These are phyloP conservation scores for Nasonia oneida DNA, from an alignment of 2,888 invertebrate genomes.

Conservation along the genomic window DNA sequence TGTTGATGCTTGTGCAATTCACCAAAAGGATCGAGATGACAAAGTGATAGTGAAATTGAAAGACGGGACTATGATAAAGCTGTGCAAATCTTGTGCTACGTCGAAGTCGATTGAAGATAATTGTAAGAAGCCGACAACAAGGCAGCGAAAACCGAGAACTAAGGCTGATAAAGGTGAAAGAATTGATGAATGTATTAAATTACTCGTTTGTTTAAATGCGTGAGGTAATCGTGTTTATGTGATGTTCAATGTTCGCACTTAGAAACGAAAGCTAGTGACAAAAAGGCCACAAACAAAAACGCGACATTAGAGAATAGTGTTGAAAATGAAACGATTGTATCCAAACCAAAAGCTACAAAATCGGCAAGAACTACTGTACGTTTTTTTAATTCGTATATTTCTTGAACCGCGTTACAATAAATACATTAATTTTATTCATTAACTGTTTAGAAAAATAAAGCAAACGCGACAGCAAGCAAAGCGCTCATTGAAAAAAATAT, in stretches of 20 bases:
- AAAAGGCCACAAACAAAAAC: background rate
- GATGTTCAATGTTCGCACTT: background rate
- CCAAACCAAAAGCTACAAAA: background rate
- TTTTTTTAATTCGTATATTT: background rate
- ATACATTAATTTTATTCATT: background rate
- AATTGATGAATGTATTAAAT: background rate
- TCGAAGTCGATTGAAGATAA: background rate
- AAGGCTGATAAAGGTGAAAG: background rate
- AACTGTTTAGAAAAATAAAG: background rate
- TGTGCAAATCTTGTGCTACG: constrained; percentile 28
- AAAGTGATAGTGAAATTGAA: constrained; percentile 10
- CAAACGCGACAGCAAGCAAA: background rate
- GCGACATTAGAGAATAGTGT: background rate
- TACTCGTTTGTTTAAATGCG: background rate
- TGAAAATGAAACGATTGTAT: background rate
- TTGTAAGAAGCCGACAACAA: background rate
- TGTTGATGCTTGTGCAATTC: background rate
- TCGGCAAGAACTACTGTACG: background rate
- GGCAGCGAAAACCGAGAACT: background rate
- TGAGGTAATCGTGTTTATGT: background rate
- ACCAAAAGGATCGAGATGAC: background rate
- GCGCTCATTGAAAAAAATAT: background rate
- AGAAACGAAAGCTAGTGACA: background rate
- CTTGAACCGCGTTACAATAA: background rate
- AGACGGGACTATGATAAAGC: constrained; percentile 17